Conservation (phyloP, 2,113 vertebrate genomes). For the Manacus vitellinus region DNA sequence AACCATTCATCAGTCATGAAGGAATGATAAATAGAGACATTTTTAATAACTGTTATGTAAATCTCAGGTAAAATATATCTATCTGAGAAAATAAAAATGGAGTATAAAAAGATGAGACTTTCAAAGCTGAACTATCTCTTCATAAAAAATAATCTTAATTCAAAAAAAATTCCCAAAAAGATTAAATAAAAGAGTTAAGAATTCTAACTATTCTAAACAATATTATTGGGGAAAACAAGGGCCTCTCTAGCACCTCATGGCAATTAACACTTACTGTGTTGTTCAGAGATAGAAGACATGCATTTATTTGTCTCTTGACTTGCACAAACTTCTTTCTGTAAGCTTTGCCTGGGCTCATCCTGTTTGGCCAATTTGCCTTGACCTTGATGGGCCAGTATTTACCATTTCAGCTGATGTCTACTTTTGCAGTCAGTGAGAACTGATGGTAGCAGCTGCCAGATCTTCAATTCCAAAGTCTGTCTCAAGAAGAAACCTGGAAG, state of each 20-base stretch:
- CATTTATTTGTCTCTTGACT: neutral
- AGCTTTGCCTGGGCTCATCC: neutral
- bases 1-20: neutral
- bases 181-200: neutral
- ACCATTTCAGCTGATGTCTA: neutral
- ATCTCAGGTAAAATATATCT: neutral
- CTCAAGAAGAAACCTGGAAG: neutral
- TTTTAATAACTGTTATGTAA: neutral
- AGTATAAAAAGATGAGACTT: neutral
- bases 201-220: neutral
- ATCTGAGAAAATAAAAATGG: neutral
- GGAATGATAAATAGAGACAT: neutral
- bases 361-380: neutral
- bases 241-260: neutral
- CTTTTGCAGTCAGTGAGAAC: neutral
- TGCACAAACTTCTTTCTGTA: neutral
- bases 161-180: neutral
- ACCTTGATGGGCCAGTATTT: neutral
- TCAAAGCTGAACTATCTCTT: neutral
- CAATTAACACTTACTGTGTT: neutral
- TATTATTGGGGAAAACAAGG: neutral
- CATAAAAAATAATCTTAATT: neutral
- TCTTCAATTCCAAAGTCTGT: neutral
- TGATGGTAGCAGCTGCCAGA: neutral
- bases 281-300: neutral